A percentile compares a stretch with the other conserved stretches of the same genome.
Evolutionary conservation across 2,888 invertebrate genomes (phyloP).

Genomic region (Colletes collaris): DNA sequence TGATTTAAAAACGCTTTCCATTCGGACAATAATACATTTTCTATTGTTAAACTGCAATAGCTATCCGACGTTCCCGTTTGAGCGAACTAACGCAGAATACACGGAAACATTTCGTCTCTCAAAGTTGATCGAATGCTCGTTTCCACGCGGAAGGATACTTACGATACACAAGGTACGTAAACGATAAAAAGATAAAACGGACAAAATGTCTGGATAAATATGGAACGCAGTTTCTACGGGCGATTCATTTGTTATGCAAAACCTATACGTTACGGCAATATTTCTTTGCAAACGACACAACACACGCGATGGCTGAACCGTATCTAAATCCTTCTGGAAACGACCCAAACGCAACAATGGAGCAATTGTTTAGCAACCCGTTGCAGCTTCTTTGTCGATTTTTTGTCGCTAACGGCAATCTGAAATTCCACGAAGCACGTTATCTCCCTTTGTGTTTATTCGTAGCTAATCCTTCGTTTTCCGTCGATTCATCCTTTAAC

Average conservation of each 20-base stretch:
- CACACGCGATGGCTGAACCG: too few relatives aligned
- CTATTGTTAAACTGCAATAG: not conserved
- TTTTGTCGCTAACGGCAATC: not conserved
- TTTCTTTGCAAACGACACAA: too few relatives aligned
- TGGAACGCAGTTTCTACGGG: not conserved
- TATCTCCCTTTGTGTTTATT: not conserved
- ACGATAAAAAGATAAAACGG: not conserved
- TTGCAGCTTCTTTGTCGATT: not conserved
- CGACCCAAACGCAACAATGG: not conserved
- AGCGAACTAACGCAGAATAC: not conserved
- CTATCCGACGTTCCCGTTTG: not conserved
- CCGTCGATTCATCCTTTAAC: not conserved
- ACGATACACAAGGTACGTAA: not conserved
- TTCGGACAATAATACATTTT: slow-evolving; percentile 4
- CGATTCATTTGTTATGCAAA: too few relatives aligned
- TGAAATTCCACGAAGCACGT: not conserved
- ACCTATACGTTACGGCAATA: too few relatives aligned
- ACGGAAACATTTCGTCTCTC: not conserved
- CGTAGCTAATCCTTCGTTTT: not conserved
- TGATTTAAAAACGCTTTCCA: slow-evolving; percentile 6
- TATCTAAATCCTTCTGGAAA: not conserved
- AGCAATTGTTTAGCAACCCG: not conserved
- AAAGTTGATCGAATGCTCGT: slow-evolving; percentile 3
- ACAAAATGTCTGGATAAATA: not conserved
- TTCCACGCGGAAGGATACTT: not conserved